These are phyloP conservation scores for Corythucha ciliata DNA, from an alignment of 2,888 invertebrate species.

Conservation along the genomic window DNA sequence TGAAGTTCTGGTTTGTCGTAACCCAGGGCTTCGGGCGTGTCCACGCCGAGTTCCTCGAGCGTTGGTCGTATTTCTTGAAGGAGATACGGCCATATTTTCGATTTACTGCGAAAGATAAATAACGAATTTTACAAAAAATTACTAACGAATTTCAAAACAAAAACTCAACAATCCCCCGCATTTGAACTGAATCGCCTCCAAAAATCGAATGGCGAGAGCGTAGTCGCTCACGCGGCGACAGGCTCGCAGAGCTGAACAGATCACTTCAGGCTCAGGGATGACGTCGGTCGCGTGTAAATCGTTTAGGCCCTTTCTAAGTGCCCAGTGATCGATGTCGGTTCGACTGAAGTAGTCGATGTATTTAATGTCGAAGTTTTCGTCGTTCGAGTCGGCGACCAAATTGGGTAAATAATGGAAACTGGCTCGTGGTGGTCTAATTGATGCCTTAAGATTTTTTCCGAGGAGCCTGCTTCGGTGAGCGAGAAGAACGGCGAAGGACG, in stretches of 20 bases:
- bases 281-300: constrained; percentile 71
- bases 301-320: constrained; percentile 81
- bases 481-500: too few relatives aligned
- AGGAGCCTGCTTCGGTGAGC: too few relatives aligned
- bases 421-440: too few relatives aligned
- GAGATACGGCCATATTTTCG: constrained; percentile 74
- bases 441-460: too few relatives aligned
- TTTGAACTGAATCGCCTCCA: constrained; percentile 86
- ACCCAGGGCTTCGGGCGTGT: constrained; percentile 89
- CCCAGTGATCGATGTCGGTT: constrained; percentile 86
- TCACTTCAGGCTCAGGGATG: constrained; percentile 82
- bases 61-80: constrained; percentile 85
- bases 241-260: constrained; percentile 75
- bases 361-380: constrained; percentile 56
- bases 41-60: constrained; percentile 81
- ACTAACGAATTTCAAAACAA: too few relatives aligned
- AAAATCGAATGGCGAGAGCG: constrained; percentile 79
- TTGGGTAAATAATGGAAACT: too few relatives aligned
- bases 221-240: constrained; percentile 90
- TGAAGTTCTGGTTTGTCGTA: constrained; percentile 94
- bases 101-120: background rate
- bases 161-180: too few relatives aligned
- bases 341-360: constrained; percentile 76
- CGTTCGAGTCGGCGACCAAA: too few relatives aligned
- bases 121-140: background rate